These are phyloP conservation scores for Drosophila subpulchrella DNA, from an alignment of 1,140 invertebrate species.

Conservation along the genomic window DNA sequence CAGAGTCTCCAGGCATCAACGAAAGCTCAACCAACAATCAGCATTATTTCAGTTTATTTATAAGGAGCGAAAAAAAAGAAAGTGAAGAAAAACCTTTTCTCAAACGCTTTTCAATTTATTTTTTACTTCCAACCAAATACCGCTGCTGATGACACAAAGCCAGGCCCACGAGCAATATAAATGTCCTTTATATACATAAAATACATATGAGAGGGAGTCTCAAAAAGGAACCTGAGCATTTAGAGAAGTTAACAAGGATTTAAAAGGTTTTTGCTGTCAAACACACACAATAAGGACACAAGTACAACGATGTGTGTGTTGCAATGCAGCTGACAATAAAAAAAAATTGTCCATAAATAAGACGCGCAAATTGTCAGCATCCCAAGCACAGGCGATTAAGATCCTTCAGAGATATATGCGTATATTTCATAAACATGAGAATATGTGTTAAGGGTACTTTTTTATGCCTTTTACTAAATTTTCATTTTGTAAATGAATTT, in stretches of 20 bases:
- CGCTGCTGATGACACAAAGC: constrained; percentile 71
- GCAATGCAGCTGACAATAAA: constrained; percentile 73
- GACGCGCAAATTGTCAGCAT: constrained; percentile 58
- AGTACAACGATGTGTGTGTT: constrained; percentile 43
- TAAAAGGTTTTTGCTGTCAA: constrained; percentile 83
- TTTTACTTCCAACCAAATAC: constrained; percentile 46
- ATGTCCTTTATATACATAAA: constrained; percentile 16
- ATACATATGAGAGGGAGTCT: constrained; percentile 7
- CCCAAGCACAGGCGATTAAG: constrained; percentile 58
- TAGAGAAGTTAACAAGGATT: constrained; percentile 83
- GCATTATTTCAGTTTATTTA: constrained; percentile 71
- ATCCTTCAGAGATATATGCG: constrained; percentile 31
- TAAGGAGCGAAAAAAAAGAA: constrained; percentile 16
- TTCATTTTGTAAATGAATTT: constrained; percentile 81
- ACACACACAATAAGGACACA: constrained; percentile 42
- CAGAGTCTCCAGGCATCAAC: constrained; percentile 28
- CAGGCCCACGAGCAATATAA: constrained; percentile 47
- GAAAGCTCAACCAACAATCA: constrained; percentile 60
- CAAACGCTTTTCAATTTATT: constrained; percentile 74
- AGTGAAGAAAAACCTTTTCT: constrained; percentile 29
- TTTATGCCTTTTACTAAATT: constrained; percentile 68
- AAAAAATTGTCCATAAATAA: constrained; percentile 57
- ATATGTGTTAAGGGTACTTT: constrained; percentile 67
- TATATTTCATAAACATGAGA: constrained; percentile 25
- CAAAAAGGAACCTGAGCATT: constrained; percentile 70